phyloP scores from a whole-genome alignment of 2,888 invertebrate genomes.

The Yponomeuta evonymella region DNA sequence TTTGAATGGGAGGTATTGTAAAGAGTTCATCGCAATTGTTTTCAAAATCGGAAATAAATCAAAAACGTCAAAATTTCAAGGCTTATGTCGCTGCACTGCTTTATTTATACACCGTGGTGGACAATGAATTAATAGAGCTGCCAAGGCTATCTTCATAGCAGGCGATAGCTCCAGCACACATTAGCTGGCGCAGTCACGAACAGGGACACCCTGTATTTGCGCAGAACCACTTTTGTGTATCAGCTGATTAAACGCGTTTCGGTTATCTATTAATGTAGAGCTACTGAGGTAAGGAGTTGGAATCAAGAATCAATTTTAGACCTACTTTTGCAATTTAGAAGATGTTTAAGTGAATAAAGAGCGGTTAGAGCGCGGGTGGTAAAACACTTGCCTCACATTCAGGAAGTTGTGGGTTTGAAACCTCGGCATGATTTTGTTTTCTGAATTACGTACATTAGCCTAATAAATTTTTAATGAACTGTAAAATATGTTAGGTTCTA shows the following conservation, averaged over 20 bases:
- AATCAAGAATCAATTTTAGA: too few species aligned
- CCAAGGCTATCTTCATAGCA: conserved; percentile 62
- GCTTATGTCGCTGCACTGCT: background rate
- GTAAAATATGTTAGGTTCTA: too few species aligned
- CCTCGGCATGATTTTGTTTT: too few species aligned
- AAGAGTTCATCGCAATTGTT: background rate
- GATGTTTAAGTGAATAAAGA: too few species aligned
- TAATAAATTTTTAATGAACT: too few species aligned
- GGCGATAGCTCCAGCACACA: conserved; percentile 49
- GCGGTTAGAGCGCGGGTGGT: too few species aligned
- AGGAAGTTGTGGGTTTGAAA: too few species aligned
- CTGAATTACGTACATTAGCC: too few species aligned
- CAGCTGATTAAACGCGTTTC: background rate
- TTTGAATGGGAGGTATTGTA: too few species aligned
- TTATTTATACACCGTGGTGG: background rate
- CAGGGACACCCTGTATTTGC: conserved; percentile 26
- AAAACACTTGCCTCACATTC: too few species aligned
- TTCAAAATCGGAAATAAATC: background rate
- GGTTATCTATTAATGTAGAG: background rate
- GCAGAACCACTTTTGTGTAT: conserved; percentile 1
- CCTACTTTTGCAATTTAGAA: too few species aligned
- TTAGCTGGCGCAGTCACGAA: conserved; percentile 57
- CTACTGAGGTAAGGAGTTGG: too few species aligned
- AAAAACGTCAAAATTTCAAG: background rate
- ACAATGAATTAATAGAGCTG: conserved; percentile 66